Evolutionary conservation across 2,888 invertebrate species (phyloP).

Genomic region (Limnephilus rhombicus): DNA sequence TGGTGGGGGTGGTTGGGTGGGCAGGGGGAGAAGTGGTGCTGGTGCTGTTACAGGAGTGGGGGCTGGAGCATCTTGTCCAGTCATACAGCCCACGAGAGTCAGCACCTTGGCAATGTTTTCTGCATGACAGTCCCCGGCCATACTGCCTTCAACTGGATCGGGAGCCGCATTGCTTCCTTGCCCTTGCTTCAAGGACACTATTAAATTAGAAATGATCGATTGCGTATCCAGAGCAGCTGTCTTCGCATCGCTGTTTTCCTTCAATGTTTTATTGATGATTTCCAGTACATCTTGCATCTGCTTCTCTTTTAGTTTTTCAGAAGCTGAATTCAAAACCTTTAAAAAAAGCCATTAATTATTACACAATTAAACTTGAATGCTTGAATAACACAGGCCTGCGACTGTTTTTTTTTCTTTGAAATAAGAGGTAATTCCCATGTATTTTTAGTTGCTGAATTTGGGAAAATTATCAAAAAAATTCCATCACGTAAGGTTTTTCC

Average conservation of each 20-base stretch:
- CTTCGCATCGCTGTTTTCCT: slow-evolving; percentile 68
- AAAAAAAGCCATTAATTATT: not conserved
- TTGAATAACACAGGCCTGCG: no score
- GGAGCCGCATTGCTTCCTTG: not conserved
- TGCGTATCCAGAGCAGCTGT: slow-evolving; percentile 71
- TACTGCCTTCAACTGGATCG: not conserved
- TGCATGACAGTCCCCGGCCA: slow-evolving; percentile 6
- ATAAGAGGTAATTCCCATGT: no score
- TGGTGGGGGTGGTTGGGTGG: not conserved
- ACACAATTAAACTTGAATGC: not conserved
- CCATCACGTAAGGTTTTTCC: no score
- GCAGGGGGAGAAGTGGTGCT: not conserved
- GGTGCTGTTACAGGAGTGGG: not conserved
- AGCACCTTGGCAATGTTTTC: slow-evolving; percentile 46
- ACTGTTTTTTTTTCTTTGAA: no score
- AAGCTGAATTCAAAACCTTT: slow-evolving; percentile 84
- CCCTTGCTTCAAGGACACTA: slow-evolving; percentile 77
- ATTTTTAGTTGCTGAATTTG: no score
- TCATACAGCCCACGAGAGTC: slow-evolving; percentile 39
- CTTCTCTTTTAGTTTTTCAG: slow-evolving; percentile 84
- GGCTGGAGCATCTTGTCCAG: not conserved
- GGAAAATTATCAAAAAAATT: no score
- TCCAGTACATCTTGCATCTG: slow-evolving; percentile 79
- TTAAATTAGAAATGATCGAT: slow-evolving; percentile 78
- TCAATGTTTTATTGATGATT: slow-evolving; percentile 76